Percentiles rank a stretch among this genome's conserved stretches.
Evolutionary conservation across 2,888 invertebrate species (phyloP).

Genomic region (Brenthis daphne): DNA sequence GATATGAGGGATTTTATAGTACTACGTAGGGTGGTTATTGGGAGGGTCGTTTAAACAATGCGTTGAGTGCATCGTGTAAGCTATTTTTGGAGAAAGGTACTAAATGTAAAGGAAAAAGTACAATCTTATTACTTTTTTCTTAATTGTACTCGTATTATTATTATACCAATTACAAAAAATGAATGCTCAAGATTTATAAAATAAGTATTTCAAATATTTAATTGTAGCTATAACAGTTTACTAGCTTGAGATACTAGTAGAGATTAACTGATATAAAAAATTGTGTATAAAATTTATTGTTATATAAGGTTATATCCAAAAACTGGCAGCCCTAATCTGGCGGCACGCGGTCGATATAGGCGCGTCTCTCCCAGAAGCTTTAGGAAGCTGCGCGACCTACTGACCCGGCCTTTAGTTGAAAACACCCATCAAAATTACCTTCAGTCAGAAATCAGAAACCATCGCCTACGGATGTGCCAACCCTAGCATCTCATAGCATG

Average conservation of each 20-base stretch:
- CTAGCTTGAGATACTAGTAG: background rate
- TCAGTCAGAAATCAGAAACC: constrained; percentile 36
- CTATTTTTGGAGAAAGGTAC: constrained; percentile 10
- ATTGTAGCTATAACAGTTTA: too few species aligned
- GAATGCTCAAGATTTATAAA: too few species aligned
- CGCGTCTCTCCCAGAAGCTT: constrained; percentile 73
- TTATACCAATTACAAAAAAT: too few species aligned
- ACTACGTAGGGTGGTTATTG: constrained; percentile 41
- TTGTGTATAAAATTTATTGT: background rate
- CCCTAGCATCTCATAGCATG: constrained; percentile 60
- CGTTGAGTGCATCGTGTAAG: constrained; percentile 28
- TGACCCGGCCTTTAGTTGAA: constrained; percentile 78
- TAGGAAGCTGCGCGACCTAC: constrained; percentile 84
- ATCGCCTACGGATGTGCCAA: constrained; percentile 45
- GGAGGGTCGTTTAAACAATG: constrained; percentile 36
- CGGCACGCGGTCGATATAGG: constrained; percentile 79
- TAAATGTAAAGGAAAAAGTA: constrained; percentile 8
- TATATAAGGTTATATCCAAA: constrained; percentile 1
- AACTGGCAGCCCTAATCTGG: constrained; percentile 66
- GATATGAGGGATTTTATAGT: constrained; percentile 50
- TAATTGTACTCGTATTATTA: too few species aligned
- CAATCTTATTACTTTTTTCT: background rate
- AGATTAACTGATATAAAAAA: background rate
- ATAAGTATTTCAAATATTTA: too few species aligned
- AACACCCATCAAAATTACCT: constrained; percentile 47